These are phyloP conservation scores for Anolis sagrei DNA, from an alignment of 2,113 vertebrate species.

Conservation along the genomic window DNA sequence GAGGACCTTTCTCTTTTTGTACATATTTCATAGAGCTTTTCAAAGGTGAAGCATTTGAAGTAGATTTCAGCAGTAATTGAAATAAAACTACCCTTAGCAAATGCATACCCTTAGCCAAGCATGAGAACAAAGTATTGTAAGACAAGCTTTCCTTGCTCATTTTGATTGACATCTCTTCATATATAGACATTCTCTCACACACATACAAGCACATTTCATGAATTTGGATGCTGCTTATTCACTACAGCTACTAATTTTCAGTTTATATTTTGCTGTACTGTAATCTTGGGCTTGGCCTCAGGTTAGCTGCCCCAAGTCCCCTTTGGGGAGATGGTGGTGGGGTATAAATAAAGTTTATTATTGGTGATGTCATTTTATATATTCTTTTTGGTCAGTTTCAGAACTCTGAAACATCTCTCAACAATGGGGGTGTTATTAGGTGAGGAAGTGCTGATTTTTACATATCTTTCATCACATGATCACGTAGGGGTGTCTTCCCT, in stretches of 20 bases:
- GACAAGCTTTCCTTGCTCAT: neutral
- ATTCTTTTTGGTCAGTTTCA: neutral
- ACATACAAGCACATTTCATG: neutral
- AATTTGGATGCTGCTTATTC: neutral
- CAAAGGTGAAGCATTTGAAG: neutral
- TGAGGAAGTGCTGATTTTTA: fast-evolving
- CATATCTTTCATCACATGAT: neutral
- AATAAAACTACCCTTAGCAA: neutral
- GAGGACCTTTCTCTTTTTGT: neutral
- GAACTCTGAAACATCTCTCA: neutral
- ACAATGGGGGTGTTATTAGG: too few relatives aligned
- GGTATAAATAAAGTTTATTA: too few relatives aligned
- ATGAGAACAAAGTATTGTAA: neutral
- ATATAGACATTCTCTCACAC: neutral
- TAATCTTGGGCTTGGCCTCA: too few relatives aligned
- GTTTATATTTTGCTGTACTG: neutral
- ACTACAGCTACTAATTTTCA: neutral
- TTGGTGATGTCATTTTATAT: neutral
- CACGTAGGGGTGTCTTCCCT: neutral
- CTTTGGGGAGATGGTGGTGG: too few relatives aligned
- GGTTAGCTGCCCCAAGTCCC: too few relatives aligned
- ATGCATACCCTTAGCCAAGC: neutral
- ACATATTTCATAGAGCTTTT: neutral
- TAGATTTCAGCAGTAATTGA: neutral
- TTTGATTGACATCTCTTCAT: constrained; percentile 9